Conservation (phyloP, 1,140 invertebrate genomes). For the Eupeodes corollae region DNA sequence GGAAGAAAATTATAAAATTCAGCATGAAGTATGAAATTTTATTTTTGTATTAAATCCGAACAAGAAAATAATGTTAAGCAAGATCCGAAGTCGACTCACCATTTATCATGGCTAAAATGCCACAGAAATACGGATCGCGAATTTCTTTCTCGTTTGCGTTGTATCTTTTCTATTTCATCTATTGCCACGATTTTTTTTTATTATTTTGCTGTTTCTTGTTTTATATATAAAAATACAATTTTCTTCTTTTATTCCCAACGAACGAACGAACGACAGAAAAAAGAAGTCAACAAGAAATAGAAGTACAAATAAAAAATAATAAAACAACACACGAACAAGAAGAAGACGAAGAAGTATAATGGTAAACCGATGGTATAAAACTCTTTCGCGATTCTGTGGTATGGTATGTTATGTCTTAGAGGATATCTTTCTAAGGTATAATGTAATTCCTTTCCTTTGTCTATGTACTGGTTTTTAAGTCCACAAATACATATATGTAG, state of each 20-base stretch:
- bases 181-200: background rate
- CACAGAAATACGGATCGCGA: background rate
- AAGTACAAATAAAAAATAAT: no score
- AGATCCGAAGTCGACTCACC: constrained; percentile 1
- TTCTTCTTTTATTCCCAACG: no score
- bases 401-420: no score
- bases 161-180: background rate
- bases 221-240: background rate
- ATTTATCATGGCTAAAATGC: constrained; percentile 3
- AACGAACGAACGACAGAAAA: no score
- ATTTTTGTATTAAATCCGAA: no score
- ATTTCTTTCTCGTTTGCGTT: background rate
- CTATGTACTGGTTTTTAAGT: background rate
- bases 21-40: no score
- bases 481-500: background rate
- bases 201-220: background rate
- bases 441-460: background rate
- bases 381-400: background rate
- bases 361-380: background rate
- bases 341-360: no score
- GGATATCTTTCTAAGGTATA: background rate
- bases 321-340: no score
- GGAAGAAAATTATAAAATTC: no score
- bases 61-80: background rate
- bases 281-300: background rate